A percentile compares a stretch with the other conserved stretches of the same genome.
phyloP scores from a whole-genome alignment of 2,113 vertebrate species.

The Phycodurus eques region DNA sequence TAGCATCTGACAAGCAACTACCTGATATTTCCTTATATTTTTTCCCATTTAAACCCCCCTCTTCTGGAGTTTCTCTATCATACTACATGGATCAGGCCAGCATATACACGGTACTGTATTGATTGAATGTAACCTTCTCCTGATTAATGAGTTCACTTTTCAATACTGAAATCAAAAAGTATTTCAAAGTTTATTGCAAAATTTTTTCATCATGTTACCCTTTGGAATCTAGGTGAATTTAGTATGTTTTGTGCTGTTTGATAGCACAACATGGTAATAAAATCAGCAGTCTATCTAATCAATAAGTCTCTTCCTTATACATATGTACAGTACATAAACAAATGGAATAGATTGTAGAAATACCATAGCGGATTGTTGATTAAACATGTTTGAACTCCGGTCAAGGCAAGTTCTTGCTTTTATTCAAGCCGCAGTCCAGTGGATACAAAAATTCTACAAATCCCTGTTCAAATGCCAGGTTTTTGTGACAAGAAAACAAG shows the following conservation, averaged over 20 bases:
- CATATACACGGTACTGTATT: neutral
- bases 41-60: neutral
- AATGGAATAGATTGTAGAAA: neutral
- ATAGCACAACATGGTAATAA: constrained; percentile 54
- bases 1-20: neutral
- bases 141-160: constrained; percentile 1
- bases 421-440: neutral
- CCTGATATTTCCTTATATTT: neutral
- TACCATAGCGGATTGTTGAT: neutral
- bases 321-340: neutral
- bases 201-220: constrained; percentile 10
- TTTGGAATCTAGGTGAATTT: constrained; percentile 7
- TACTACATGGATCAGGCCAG: neutral
- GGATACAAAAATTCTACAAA: neutral
- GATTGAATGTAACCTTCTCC: constrained; percentile 16
- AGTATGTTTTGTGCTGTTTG: constrained; percentile 40
- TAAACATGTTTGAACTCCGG: neutral
- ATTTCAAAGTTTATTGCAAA: neutral
- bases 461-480: neutral
- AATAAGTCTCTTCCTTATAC: neutral
- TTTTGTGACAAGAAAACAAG: neutral
- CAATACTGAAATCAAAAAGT: neutral
- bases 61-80: neutral
- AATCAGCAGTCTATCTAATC: constrained; percentile 33
- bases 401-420: neutral